A percentile compares a stretch with the other conserved stretches of the same genome.
phyloP scores from a whole-genome alignment of 2,888 invertebrate species.

The Ophion ventricosus region DNA sequence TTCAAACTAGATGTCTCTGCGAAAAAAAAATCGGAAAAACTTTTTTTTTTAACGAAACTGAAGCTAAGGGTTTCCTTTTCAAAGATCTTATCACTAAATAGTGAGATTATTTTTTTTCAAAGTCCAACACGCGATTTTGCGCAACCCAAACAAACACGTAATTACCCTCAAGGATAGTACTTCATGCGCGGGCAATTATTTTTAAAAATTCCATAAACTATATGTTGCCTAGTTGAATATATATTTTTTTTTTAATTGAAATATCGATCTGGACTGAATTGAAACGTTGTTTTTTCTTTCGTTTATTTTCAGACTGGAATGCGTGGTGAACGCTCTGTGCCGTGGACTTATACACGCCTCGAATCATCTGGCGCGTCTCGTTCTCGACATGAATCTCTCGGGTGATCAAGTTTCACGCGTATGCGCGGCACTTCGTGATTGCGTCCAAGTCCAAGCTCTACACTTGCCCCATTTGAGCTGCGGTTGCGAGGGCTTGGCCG shows the following conservation, averaged over 20 bases:
- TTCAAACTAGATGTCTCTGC: too few species aligned
- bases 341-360: constrained; percentile 80
- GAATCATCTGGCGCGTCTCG: constrained; percentile 83
- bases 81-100: too few species aligned
- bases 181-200: too few species aligned
- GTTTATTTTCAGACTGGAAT: constrained; percentile 83
- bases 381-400: constrained; percentile 85
- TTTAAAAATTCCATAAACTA: too few species aligned
- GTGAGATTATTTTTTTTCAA: too few species aligned
- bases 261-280: neutral
- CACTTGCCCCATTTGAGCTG: constrained; percentile 85
- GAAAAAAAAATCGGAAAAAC: too few species aligned
- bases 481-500: constrained; percentile 84
- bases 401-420: constrained; percentile 85
- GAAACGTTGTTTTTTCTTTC: neutral
- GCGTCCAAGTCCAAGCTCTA: constrained; percentile 84
- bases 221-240: neutral
- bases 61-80: too few species aligned
- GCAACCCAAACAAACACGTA: too few species aligned
- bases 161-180: too few species aligned
- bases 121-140: too few species aligned
- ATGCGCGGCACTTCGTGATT: constrained; percentile 84
- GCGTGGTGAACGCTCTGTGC: constrained; percentile 85
- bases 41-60: too few species aligned
- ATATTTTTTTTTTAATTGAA: neutral